Percentiles rank a stretch among this genome's conserved stretches.
These are phyloP conservation scores for Psix sp. DNA, from an alignment of 1,140 invertebrate genomes.

Conservation along the genomic window DNA sequence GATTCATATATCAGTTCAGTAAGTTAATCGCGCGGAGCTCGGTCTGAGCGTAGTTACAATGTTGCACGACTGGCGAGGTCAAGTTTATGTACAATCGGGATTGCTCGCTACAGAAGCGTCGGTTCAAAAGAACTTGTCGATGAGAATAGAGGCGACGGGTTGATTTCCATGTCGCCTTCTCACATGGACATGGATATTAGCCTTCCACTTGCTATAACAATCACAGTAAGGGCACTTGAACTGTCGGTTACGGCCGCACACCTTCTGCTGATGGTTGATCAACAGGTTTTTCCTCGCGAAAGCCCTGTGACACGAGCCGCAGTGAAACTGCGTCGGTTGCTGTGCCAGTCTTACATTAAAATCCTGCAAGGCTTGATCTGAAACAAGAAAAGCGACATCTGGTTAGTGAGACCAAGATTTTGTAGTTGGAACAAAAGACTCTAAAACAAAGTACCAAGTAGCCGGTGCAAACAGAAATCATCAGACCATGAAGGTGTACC, in stretches of 20 bases:
- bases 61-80: too few species aligned
- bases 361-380: slow-evolving; percentile 43
- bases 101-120: too few species aligned
- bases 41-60: slow-evolving; percentile 17
- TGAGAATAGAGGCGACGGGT: slow-evolving; percentile 55
- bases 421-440: neutral
- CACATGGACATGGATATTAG: slow-evolving; percentile 68
- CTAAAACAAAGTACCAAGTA: slow-evolving; percentile 10
- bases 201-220: slow-evolving; percentile 72
- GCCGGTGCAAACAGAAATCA: too few species aligned
- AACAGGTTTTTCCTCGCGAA: slow-evolving; percentile 75
- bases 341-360: slow-evolving; percentile 29
- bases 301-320: slow-evolving; percentile 73
- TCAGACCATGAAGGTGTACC: too few species aligned
- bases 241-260: slow-evolving; percentile 77
- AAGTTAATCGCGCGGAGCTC: slow-evolving; percentile 1
- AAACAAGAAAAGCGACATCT: slow-evolving; percentile 41
- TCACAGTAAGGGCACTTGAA: slow-evolving; percentile 78
- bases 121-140: slow-evolving; percentile 33
- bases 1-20: slow-evolving; percentile 25
- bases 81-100: too few species aligned
- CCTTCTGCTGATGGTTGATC: slow-evolving; percentile 75
- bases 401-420: slow-evolving; percentile 8
- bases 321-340: slow-evolving; percentile 59
- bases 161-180: slow-evolving; percentile 53